Evolutionary conservation across 2,113 vertebrate species (phyloP).

Genomic region (Fukomys damarensis): DNA sequence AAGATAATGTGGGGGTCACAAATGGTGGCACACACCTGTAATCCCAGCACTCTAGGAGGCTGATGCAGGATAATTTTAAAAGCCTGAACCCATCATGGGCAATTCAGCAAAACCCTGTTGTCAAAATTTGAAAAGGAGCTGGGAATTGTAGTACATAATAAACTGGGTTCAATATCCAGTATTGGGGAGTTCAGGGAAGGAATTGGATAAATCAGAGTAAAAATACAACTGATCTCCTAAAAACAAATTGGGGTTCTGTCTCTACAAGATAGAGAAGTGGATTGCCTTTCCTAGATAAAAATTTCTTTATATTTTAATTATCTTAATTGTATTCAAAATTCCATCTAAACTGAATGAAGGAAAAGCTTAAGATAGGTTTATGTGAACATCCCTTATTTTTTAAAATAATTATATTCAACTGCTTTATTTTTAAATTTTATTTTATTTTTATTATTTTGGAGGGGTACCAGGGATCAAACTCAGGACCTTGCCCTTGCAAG

Average conservation of each 20-base stretch:
- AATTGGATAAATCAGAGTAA: not conserved
- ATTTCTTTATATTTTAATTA: constrained; percentile 63
- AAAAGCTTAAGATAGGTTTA: constrained; percentile 27
- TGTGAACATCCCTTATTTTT: not conserved
- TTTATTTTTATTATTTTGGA: too few species aligned
- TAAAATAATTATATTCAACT: too few species aligned
- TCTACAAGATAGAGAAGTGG: not conserved
- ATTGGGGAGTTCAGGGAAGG: not conserved
- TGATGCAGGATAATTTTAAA: not conserved
- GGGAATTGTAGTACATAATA: not conserved
- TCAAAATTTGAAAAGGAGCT: not conserved
- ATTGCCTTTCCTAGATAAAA: not conserved
- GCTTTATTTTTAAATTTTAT: too few species aligned
- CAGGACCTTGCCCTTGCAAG: too few species aligned
- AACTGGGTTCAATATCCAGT: not conserved
- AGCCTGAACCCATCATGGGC: not conserved
- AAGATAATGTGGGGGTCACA: not conserved
- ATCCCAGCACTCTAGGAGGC: not conserved
- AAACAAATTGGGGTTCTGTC: not conserved
- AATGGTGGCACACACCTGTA: not conserved
- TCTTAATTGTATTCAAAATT: constrained; percentile 34
- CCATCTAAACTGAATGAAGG: constrained; percentile 36
- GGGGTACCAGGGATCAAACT: too few species aligned
- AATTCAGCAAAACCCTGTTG: not conserved
- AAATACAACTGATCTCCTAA: not conserved